phyloP scores from a whole-genome alignment of 2,113 vertebrate genomes.

The Rhinoderma darwinii region DNA sequence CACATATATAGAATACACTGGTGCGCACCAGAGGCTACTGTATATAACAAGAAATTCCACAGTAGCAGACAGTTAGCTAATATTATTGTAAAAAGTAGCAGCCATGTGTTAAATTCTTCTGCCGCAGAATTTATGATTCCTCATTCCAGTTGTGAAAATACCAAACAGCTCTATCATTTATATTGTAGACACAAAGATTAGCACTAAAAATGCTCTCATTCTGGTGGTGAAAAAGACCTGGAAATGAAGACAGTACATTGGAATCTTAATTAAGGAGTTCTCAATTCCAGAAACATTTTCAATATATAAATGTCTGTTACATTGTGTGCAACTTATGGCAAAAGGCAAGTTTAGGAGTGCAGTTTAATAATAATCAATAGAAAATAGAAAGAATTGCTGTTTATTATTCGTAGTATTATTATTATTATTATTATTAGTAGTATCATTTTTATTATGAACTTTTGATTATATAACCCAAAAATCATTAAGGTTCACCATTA shows the following conservation, averaged over 20 bases:
- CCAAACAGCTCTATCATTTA: slow-evolving; percentile 41
- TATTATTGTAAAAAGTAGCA: slow-evolving; percentile 42
- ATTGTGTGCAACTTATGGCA: neutral
- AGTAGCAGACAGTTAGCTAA: slow-evolving; percentile 19
- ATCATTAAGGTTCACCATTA: too few relatives aligned
- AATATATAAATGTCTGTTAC: neutral
- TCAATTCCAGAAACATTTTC: neutral
- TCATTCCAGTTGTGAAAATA: slow-evolving; percentile 38
- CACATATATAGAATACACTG: slow-evolving; percentile 3
- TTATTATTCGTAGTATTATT: neutral
- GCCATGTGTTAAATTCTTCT: slow-evolving; percentile 56
- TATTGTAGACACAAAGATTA: slow-evolving; percentile 33
- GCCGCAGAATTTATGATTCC: slow-evolving; percentile 31
- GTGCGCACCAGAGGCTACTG: slow-evolving; percentile 15
- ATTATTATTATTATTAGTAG: too few relatives aligned
- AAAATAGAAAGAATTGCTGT: neutral
- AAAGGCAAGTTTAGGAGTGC: neutral
- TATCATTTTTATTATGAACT: too few relatives aligned
- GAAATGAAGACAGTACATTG: neutral
- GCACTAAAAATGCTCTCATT: neutral
- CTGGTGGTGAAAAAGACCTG: neutral
- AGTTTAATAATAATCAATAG: neutral
- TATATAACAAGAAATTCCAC: slow-evolving; percentile 22
- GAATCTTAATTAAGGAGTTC: slow-evolving; percentile 1
- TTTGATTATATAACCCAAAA: too few relatives aligned